Base-by-base conservation (phyloP, 2,797 vertebrate species). In the Acomys russatus region DNA sequence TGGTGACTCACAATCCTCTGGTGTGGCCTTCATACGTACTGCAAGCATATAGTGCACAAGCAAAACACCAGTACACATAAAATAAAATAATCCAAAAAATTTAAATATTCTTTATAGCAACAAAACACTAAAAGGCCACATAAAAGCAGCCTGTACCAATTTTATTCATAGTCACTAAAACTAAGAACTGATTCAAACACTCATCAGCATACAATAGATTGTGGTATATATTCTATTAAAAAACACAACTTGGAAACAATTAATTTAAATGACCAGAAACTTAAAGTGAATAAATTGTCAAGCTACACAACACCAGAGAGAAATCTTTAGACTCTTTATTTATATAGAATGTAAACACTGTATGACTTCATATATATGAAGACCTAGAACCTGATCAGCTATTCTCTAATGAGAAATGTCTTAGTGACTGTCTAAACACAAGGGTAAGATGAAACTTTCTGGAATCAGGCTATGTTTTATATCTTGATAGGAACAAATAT, bases 381-480 rank as follows among this genome's bases (percentile, higher is more conserved):
- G 9, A 73, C 71, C 17, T 56, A 77, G 30, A 92, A 86, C 49
- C 49, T 8, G 23, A 59, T 54, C 22, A 88, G 68, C 3, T 92
- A 73, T 85, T 85, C 44, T 54, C 0, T 63, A 94, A 89, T 78
- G 10, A 82, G 64, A 71, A 88, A 88, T 23, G 44, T 1, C 63
- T 85, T 77, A 89, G 14, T 84, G 10, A 22, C 25, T 94, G 30
- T 12, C 33, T 49, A 22, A 88, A 96, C 22, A 38, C 44, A 51
- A 11, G 54, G 33, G 4, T 59, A 90, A 14, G 2, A 90, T 54
- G 12, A 4, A 25, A 61, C 15, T 88, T 94, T 94, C 14, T 71
- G 35, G 49, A n/a, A 88, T 90, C 35, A 76, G 66, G 33, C 93
- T 90, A 49, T 74, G 63, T 71, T 95, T 95, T 71, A 84, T 87